These are phyloP conservation scores for Patella ulyssiponensis DNA, from an alignment of 2,888 invertebrate genomes.

Conservation along the genomic window DNA sequence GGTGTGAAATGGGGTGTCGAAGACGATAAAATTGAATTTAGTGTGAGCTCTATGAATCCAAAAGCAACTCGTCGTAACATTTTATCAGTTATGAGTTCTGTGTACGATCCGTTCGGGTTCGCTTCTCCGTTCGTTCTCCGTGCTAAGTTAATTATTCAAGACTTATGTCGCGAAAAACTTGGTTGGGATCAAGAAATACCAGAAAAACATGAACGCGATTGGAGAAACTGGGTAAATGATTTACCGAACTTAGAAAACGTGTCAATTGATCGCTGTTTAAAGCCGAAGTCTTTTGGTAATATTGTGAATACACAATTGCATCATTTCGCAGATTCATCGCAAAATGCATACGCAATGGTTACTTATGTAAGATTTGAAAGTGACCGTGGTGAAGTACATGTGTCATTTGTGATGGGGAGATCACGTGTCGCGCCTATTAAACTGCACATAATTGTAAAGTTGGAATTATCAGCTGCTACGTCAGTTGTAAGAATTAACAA, in stretches of 20 bases:
- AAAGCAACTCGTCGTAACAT: conserved; percentile 10
- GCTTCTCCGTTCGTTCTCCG: background rate
- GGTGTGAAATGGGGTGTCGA: conserved; percentile 27
- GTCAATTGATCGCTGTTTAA: background rate
- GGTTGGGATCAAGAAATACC: conserved; percentile 14
- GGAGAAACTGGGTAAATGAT: conserved; percentile 16
- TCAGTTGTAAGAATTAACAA: conserved; percentile 38
- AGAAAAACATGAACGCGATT: background rate
- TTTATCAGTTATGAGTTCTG: conserved; percentile 5
- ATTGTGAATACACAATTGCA: conserved; percentile 6
- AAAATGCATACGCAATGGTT: background rate
- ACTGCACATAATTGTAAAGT: conserved; percentile 34
- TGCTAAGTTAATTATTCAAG: conserved; percentile 12
- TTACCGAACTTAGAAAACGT: conserved; percentile 10
- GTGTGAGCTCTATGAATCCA: background rate
- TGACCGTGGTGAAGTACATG: conserved; percentile 10
- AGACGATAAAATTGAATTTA: conserved; percentile 11
- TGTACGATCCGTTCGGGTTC: conserved; percentile 14
- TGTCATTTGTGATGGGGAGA: conserved; percentile 26
- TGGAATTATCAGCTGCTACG: conserved; percentile 41
- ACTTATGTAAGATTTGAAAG: conserved; percentile 10
- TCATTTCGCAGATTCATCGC: conserved; percentile 17
- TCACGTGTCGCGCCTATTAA: conserved; percentile 37
- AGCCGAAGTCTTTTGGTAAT: background rate
- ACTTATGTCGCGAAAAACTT: background rate